These are phyloP conservation scores for Tadarida brasiliensis DNA, from an alignment of 2,797 vertebrate species.

Conservation along the genomic window DNA sequence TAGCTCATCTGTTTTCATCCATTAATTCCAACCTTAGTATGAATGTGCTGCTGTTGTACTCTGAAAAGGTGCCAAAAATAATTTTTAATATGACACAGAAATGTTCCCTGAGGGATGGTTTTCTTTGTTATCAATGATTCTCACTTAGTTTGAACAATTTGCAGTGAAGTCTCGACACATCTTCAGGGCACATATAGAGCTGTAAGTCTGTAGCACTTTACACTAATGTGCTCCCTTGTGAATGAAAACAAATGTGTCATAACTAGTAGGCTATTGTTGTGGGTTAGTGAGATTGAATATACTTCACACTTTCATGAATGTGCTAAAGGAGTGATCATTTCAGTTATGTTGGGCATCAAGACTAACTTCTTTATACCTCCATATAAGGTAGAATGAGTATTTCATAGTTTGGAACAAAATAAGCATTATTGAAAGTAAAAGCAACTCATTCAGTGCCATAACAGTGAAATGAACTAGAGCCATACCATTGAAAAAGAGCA, in stretches of 20 bases:
- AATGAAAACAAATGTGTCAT: conserved; percentile 56
- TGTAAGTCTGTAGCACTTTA: conserved; percentile 52
- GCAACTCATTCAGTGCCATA: conserved; percentile 34
- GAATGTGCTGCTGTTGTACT: background rate
- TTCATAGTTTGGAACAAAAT: conserved; percentile 39
- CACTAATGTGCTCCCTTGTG: conserved; percentile 3
- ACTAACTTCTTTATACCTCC: background rate
- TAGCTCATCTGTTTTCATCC: conserved; percentile 51
- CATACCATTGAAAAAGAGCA: background rate
- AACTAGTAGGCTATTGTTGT: conserved; percentile 30
- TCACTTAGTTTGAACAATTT: conserved; percentile 65
- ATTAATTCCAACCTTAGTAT: conserved; percentile 38
- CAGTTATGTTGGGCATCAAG: background rate
- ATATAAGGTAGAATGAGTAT: background rate
- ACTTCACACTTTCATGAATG: conserved; percentile 12
- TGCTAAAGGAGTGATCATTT: conserved; percentile 49
- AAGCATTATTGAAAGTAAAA: conserved; percentile 50
- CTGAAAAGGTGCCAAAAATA: conserved; percentile 46
- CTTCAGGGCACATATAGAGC: conserved; percentile 32
- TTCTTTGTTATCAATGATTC: conserved; percentile 59
- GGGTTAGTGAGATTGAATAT: background rate
- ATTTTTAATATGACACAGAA: conserved; percentile 49
- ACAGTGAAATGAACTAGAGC: conserved; percentile 45
- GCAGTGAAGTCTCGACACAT: conserved; percentile 4
- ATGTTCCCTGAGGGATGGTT: conserved; percentile 17